phyloP scores from a whole-genome alignment of 2,797 vertebrate genomes.

The Aplochiton taeniatus region DNA sequence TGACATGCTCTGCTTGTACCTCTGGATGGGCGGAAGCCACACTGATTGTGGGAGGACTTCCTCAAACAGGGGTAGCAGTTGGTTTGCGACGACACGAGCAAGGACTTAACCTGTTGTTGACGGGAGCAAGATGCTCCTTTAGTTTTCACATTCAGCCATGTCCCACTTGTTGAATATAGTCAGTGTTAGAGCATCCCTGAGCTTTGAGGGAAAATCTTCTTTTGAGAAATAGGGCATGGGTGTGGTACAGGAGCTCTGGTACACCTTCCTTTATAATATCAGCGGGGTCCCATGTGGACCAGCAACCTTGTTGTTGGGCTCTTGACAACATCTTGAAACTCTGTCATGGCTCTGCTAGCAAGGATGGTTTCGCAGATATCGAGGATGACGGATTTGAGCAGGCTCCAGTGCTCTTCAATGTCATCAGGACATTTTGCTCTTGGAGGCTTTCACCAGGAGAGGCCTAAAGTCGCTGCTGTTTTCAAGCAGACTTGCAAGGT shows the following conservation, averaged over 20 bases:
- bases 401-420: too few species aligned
- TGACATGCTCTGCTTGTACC: background rate
- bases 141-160: background rate
- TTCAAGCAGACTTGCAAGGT: too few species aligned
- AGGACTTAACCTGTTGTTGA: background rate
- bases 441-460: too few species aligned
- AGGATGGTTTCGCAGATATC: too few species aligned
- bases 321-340: too few species aligned
- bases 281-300: too few species aligned
- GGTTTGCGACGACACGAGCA: background rate
- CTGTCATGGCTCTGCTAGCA: too few species aligned
- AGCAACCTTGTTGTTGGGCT: too few species aligned
- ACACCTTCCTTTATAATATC: too few species aligned
- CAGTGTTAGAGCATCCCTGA: conserved; percentile 19
- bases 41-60: conserved; percentile 2
- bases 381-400: too few species aligned
- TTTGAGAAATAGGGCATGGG: conserved; percentile 8
- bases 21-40: conserved; percentile 3
- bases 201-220: conserved; percentile 16
- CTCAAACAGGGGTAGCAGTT: background rate
- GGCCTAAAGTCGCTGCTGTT: too few species aligned
- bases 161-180: conserved; percentile 8
- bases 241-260: conserved; percentile 18
- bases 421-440: too few species aligned
- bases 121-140: conserved; percentile 3